Evolutionary conservation across 1,140 invertebrate genomes (phyloP), one percentile per base, ranked within the genome.

Genomic region (Stenopsyche tienmushanensis): DNA sequence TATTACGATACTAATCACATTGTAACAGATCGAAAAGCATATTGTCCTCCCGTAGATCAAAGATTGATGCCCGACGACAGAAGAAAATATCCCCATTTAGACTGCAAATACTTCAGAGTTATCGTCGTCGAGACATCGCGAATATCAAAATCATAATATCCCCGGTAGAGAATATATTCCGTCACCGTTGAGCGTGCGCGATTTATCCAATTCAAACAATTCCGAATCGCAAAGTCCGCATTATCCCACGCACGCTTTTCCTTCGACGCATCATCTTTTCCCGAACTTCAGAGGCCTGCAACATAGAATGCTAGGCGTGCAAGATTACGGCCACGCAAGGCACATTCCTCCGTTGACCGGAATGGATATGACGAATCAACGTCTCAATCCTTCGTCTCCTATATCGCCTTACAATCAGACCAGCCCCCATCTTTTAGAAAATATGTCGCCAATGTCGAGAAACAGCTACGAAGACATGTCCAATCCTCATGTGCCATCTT

Each of bases 61-160:
- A 62, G 58, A 41, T 39, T 55, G 34, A 44, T 53, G 21, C 8
- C 49, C 1, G 65, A 66, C 7, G 65, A 66, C 3, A 60, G 65
- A 55, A 58, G 65, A 49, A 66, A 66, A 62, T 66, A 54, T 29
- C 52, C n/a, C n/a, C 57, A 66, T n/a, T n/a, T n/a, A n/a, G n/a
- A n/a, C n/a, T n/a, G n/a, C n/a, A n/a, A 25, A 58, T 23, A 8
- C 25, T 15, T 17, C 20, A 5, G 15, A 42, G 26, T 10, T 20
- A 3, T 60, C 29, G 18, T 54, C 49, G 21, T 20, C 53, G n/a
- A 59, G 34, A 52, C 26, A 58, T 9, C 57, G 55, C 7, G 18
- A 57, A n/a, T 62, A 62, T 59, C 57, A 54, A 42, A 45, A 49
- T 44, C 55, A 65, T 17, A 49, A 49, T 23, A 8, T 65, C 13